Base-by-base conservation (phyloP, 2,888 invertebrate species). In the Mystacides longicornis region DNA sequence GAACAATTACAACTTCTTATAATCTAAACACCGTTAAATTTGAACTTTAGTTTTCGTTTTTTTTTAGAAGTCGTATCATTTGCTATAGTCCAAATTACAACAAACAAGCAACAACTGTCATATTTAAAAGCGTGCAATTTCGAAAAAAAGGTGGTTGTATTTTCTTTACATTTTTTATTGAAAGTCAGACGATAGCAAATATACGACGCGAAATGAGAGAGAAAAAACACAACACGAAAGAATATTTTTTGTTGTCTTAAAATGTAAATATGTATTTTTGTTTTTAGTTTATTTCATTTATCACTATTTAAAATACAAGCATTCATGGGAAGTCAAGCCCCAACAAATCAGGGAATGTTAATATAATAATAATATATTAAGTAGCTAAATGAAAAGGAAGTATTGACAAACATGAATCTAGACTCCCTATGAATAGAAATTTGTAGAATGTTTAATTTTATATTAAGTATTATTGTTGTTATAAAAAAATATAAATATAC, bases 281-380 rank as follows among this genome's bases (percentile, higher is more conserved):
- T n/a, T n/a, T n/a, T n/a, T n/a, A n/a, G n/a, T n/a, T 37, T 37
- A 37, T 7, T 7, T 3, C n/a, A 7, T 3, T 3, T 14, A 37
- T 37, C 55, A 52, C 33, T 60, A 45, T 52, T 42, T 51, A 52
- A 59, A 59, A 51, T 61, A 59, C 61, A 61, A 59, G n/a, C n/a
- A n/a, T n/a, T n/a, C 59, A 59, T 55, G 57, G 57, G 59, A 55
- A 49, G 47, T 22, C 52, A 37, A 56, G 57, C 49, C 49, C 47
- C 54, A 43, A 59, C 54, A 57, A 56, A 52, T 52, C 59, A 51
- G 52, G 60, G 60, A 61, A 61, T 61, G 60, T 61, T 45, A 27
- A 27, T 27, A 27, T 27, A n/a, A 27, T 27, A 37, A 37, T 37
- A 37, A 7, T 7, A 37, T 37, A 49, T 37, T 48, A 57, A 51